Percentiles rank a stretch among this genome's conserved stretches.
Conservation (phyloP, 2,888 invertebrate species). For the Coenonympha glycerion region DNA sequence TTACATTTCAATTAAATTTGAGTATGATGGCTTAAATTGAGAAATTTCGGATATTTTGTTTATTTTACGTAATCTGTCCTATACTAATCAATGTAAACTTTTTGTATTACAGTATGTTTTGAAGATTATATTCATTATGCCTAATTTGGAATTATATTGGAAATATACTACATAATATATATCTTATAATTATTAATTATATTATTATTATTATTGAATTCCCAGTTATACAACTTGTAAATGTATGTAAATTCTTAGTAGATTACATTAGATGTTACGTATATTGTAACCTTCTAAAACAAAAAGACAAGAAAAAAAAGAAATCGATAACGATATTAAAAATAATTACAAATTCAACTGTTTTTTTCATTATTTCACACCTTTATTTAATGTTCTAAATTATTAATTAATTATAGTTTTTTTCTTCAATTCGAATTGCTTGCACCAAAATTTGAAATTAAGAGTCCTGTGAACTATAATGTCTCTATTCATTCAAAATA, state of each 20-base stretch:
- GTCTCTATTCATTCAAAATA: too few relatives aligned
- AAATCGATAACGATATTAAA: constrained; percentile 56
- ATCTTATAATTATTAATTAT: neutral
- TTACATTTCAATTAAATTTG: too few relatives aligned
- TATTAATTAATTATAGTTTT: too few relatives aligned
- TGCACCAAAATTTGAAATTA: too few relatives aligned
- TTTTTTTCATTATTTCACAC: too few relatives aligned
- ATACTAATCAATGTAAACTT: neutral
- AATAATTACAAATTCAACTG: constrained; percentile 63
- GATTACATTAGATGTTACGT: constrained; percentile 71
- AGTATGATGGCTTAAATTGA: too few relatives aligned
- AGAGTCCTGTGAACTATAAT: too few relatives aligned
- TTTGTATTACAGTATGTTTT: neutral
- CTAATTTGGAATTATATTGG: neutral
- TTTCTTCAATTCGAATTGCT: too few relatives aligned
- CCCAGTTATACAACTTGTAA: constrained; percentile 66
- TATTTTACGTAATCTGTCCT: neutral
- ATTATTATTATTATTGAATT: constrained; percentile 31
- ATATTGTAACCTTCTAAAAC: constrained; percentile 66
- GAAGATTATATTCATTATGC: neutral
- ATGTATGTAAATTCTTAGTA: constrained; percentile 70
- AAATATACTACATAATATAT: too few relatives aligned
- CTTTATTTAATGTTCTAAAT: too few relatives aligned
- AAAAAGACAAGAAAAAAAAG: constrained; percentile 52
- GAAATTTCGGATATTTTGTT: neutral